Evolutionary conservation across 2,797 vertebrate genomes (phyloP).

Genomic region (Bradypodion ventrale): DNA sequence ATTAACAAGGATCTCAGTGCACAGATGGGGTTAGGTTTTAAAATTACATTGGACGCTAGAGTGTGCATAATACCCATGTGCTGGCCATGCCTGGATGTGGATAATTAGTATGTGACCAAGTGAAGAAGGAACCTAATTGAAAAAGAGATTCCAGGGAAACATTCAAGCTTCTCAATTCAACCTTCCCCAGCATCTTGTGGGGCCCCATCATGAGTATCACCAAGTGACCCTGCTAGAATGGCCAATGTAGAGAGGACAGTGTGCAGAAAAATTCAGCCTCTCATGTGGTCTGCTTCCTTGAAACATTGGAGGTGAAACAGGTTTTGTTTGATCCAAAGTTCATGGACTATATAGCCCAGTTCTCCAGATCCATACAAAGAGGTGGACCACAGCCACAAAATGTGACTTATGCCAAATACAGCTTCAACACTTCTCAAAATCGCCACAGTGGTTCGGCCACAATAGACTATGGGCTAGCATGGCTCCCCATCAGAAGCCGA

Average conservation of each 20-base stretch:
- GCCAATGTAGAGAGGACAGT: neutral
- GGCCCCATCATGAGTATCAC: neutral
- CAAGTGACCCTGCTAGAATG: neutral
- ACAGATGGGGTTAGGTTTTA: conserved; percentile 61
- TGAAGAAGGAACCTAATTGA: conserved; percentile 22
- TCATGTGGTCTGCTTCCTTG: neutral
- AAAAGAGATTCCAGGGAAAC: conserved; percentile 54
- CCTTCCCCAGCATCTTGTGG: accelerated
- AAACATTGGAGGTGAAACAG: no score
- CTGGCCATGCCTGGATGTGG: neutral
- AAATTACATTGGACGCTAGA: conserved; percentile 39
- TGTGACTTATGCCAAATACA: no score
- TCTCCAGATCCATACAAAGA: no score
- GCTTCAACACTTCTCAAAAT: no score
- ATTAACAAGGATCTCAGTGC: conserved; percentile 53
- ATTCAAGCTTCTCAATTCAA: conserved; percentile 29
- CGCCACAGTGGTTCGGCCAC: no score
- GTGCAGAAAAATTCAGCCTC: no score
- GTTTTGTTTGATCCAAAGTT: no score
- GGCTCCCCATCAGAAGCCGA: no score
- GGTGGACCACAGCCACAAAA: no score
- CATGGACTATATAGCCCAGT: no score
- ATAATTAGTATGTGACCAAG: neutral
- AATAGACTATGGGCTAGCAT: no score
- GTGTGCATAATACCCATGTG: neutral